These are phyloP conservation scores for Callionymus lyra DNA, from an alignment of 2,113 vertebrate genomes.

Conservation along the genomic window DNA sequence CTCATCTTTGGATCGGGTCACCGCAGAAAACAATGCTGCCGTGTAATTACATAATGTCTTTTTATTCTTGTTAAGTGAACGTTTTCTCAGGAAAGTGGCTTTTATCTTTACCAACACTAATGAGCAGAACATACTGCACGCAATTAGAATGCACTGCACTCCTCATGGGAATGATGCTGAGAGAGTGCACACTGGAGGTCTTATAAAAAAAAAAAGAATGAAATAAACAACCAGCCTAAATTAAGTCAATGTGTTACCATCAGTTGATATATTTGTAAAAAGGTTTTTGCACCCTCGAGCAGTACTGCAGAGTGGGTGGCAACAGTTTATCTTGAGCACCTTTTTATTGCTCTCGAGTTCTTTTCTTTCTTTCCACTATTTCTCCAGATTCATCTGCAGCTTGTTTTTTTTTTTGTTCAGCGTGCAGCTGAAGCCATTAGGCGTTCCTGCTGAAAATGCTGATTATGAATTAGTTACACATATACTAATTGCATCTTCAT, in stretches of 20 bases:
- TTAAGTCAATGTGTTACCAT: constrained; percentile 32
- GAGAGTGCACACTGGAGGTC: background rate
- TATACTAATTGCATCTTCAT: constrained; percentile 56
- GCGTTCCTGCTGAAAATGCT: constrained; percentile 47
- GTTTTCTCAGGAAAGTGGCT: background rate
- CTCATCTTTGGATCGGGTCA: too few species aligned
- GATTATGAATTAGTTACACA: constrained; percentile 62
- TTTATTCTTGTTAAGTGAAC: too few species aligned
- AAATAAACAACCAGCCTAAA: constrained; percentile 2
- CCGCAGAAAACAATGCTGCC: too few species aligned
- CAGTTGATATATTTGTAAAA: constrained; percentile 15
- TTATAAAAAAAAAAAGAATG: background rate
- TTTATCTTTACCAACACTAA: constrained; percentile 15
- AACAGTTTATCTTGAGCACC: constrained; percentile 30
- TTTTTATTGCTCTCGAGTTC: constrained; percentile 34
- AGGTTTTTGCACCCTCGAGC: constrained; percentile 9
- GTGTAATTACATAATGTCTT: too few species aligned
- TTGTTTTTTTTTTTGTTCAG: constrained; percentile 45
- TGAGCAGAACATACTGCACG: constrained; percentile 18
- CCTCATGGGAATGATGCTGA: constrained; percentile 11
- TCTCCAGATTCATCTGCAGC: constrained; percentile 46
- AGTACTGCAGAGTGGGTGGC: constrained; percentile 22
- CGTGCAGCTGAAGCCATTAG: constrained; percentile 57
- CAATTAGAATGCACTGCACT: constrained; percentile 27
- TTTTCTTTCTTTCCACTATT: constrained; percentile 2